These are phyloP conservation scores for Oxyura jamaicensis DNA, from an alignment of 2,113 vertebrate species.

Conservation along the genomic window DNA sequence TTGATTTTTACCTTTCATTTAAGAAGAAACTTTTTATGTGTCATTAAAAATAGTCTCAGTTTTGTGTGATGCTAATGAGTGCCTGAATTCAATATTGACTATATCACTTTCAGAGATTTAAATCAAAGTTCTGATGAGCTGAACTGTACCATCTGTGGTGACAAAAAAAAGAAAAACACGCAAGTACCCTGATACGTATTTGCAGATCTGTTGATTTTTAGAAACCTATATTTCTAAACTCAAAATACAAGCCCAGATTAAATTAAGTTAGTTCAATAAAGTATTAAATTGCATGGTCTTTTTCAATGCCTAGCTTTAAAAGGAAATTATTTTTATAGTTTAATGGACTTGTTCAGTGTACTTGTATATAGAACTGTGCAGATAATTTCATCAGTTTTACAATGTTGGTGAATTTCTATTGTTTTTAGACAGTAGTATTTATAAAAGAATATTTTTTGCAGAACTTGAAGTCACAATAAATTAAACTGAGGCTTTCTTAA, in stretches of 20 bases:
- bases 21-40: not conserved
- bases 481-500: not conserved
- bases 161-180: conserved; percentile 36
- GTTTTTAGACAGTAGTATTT: not conserved
- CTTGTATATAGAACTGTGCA: not conserved
- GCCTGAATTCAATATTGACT: conserved; percentile 21
- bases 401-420: not conserved
- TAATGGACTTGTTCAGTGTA: not conserved
- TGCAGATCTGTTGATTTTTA: conserved; percentile 41
- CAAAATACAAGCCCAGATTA: not conserved
- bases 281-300: not conserved
- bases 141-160: conserved; percentile 52
- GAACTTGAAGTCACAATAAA: not conserved
- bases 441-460: not conserved
- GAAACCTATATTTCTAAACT: not conserved
- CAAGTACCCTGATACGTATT: not conserved
- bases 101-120: conserved; percentile 24
- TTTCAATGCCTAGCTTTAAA: not conserved
- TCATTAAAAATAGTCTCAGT: not conserved
- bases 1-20: not conserved
- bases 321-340: not conserved
- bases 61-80: not conserved
- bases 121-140: conserved; percentile 21
- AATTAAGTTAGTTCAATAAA: not conserved
- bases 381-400: not conserved